Evolutionary conservation across 2,113 vertebrate genomes (phyloP).

Genomic region (Rhinoptilus africanus): DNA sequence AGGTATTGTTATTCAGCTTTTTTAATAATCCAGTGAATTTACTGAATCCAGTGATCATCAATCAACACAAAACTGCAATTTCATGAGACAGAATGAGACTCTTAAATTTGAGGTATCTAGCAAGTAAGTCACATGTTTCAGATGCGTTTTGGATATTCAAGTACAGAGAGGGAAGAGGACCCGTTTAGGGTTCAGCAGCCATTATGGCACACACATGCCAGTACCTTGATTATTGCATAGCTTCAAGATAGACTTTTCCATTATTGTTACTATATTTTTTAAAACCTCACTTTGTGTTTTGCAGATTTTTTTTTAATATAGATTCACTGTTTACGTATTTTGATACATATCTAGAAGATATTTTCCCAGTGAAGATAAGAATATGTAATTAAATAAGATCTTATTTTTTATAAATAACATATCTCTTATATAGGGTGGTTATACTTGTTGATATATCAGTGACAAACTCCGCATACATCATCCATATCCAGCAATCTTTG

Average conservation of each 20-base stretch:
- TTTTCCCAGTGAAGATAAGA: background rate
- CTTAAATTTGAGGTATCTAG: background rate
- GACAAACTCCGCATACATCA: slow-evolving; percentile 69
- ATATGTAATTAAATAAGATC: background rate
- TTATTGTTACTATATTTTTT: background rate
- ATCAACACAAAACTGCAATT: background rate
- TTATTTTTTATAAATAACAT: background rate
- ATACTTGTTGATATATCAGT: slow-evolving; percentile 79
- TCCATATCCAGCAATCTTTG: slow-evolving; percentile 79
- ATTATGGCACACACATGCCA: background rate
- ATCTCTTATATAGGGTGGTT: slow-evolving; percentile 73
- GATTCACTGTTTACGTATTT: background rate
- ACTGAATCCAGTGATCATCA: background rate
- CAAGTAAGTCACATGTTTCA: background rate
- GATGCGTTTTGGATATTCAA: background rate
- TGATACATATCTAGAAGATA: background rate
- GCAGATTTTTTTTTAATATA: background rate
- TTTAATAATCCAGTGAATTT: background rate
- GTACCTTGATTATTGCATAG: background rate
- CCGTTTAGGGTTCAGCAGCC: background rate
- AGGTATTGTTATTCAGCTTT: background rate
- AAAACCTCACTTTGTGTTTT: background rate
- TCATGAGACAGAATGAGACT: background rate
- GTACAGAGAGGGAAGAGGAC: background rate
- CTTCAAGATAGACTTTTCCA: background rate